Conservation (phyloP, 2,888 invertebrate genomes). For the Acanthosepion pharaonis region DNA sequence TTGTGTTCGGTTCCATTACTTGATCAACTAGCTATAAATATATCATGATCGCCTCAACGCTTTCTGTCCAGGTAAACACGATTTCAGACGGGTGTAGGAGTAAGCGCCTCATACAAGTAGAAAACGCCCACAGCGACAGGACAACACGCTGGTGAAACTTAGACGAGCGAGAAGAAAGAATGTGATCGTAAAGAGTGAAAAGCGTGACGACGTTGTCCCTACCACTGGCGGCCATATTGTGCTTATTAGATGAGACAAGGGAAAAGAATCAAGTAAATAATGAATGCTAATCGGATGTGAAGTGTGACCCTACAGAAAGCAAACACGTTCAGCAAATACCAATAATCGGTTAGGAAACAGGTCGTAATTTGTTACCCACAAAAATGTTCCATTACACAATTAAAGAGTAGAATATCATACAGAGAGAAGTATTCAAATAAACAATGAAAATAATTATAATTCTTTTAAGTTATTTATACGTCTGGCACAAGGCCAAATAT, state of each 20-base stretch:
- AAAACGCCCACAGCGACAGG: neutral
- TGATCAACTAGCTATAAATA: neutral
- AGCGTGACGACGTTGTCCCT: neutral
- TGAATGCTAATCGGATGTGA: neutral
- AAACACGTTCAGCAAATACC: neutral
- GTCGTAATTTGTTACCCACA: neutral
- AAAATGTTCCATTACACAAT: neutral
- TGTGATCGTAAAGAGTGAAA: neutral
- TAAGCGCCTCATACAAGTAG: neutral
- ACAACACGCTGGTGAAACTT: neutral
- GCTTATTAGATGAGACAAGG: neutral
- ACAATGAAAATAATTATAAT: no score
- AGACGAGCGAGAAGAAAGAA: neutral
- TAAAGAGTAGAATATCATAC: neutral
- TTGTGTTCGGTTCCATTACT: neutral
- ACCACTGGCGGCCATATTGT: neutral
- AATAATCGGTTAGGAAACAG: neutral
- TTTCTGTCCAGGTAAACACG: neutral
- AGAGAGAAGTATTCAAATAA: no score
- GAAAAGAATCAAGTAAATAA: neutral
- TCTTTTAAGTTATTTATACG: no score
- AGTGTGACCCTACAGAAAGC: neutral
- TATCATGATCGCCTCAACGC: neutral
- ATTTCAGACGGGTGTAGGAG: neutral
- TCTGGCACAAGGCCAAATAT: no score